Evolutionary conservation across 2,113 vertebrate species (phyloP).

Genomic region (Centropus bengalensis): DNA sequence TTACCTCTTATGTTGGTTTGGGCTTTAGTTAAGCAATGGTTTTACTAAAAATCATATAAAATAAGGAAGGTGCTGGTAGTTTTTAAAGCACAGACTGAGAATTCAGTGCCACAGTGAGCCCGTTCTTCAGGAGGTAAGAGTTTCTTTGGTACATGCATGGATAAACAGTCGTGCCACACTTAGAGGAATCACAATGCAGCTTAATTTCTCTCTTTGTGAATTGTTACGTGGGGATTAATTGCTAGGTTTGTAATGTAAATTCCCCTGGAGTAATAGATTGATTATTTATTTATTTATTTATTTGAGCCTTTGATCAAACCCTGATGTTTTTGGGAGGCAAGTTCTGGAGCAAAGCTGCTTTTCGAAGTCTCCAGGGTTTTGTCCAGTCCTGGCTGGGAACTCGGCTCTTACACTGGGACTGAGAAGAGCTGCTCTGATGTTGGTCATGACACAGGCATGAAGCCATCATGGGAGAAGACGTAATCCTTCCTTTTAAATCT

Average conservation of each 20-base stretch:
- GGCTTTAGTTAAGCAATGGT: neutral
- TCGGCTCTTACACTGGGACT: neutral
- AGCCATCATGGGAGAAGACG: neutral
- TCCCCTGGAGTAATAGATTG: neutral
- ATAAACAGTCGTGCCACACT: neutral
- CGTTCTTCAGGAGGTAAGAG: neutral
- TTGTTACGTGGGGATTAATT: neutral
- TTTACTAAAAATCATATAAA: neutral
- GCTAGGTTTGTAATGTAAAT: neutral
- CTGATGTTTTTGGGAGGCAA: neutral
- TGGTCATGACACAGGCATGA: neutral
- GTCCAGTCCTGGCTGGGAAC: neutral
- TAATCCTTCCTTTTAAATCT: neutral
- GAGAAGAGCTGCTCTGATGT: neutral
- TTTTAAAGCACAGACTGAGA: neutral
- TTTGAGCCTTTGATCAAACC: slow-evolving; percentile 13
- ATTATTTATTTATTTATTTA: neutral
- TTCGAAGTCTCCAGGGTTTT: neutral
- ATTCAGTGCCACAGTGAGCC: fast-evolving
- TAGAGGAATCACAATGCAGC: fast-evolving
- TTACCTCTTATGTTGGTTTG: slow-evolving; percentile 16
- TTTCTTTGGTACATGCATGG: fast-evolving
- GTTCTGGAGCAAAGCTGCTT: neutral
- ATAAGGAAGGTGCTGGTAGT: neutral
- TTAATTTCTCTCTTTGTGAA: neutral